Evolutionary conservation across 2,888 invertebrate species (phyloP).

Genomic region (Cephus spinipes): DNA sequence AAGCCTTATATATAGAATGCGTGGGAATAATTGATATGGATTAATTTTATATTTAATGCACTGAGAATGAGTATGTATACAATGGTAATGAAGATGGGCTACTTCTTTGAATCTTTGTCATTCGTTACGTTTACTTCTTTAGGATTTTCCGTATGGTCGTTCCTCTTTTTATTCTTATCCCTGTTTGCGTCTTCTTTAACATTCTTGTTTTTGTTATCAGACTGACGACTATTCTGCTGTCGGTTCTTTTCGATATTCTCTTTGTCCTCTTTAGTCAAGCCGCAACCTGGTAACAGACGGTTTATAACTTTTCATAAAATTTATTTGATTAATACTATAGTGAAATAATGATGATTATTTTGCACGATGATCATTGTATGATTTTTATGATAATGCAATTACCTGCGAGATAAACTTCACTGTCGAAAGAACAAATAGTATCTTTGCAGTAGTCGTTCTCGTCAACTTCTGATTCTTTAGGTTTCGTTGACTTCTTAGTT

Average conservation of each 20-base stretch:
- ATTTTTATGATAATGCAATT: background rate
- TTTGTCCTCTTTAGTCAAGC: conserved; percentile 39
- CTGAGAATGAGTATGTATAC: background rate
- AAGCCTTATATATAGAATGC: background rate
- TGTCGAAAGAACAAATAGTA: conserved; percentile 50
- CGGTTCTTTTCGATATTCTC: conserved; percentile 34
- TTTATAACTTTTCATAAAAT: background rate
- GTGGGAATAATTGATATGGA: background rate
- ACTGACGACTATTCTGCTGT: background rate
- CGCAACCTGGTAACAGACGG: conserved; percentile 30
- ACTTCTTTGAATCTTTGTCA: background rate
- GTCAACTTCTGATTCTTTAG: background rate
- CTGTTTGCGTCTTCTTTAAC: background rate
- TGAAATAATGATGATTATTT: background rate
- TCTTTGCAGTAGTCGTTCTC: conserved; percentile 29
- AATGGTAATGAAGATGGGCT: background rate
- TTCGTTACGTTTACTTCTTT: background rate
- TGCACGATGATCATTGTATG: background rate
- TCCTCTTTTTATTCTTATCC: background rate
- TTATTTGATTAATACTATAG: background rate
- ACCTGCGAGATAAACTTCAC: conserved; percentile 45
- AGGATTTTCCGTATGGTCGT: background rate
- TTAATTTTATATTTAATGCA: background rate
- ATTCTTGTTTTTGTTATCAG: background rate
- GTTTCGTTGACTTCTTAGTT: conserved; percentile 4